These are phyloP conservation scores for Agrochola lota DNA, from an alignment of 2,888 invertebrate genomes.

Conservation along the genomic window DNA sequence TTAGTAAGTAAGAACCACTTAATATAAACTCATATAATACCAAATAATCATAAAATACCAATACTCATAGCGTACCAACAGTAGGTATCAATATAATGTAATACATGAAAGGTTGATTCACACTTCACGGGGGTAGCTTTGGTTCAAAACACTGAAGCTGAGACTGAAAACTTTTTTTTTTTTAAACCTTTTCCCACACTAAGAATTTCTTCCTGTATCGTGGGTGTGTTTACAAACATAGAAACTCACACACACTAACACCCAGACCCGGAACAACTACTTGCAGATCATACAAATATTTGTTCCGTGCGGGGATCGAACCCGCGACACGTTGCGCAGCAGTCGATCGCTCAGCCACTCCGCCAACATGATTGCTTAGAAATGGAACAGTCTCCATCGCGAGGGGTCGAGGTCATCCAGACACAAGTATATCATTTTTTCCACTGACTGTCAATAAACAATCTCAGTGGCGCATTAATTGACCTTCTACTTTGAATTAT, in stretches of 20 bases:
- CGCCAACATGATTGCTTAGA: constrained; percentile 6
- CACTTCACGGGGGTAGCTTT: constrained; percentile 29
- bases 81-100: constrained; percentile 50
- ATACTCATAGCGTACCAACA: constrained; percentile 8
- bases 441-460: constrained; percentile 2
- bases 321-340: no score
- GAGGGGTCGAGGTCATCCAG: not conserved
- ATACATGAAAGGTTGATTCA: constrained; percentile 47
- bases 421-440: not conserved
- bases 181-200: no score
- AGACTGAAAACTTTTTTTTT: no score
- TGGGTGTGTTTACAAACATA: no score
- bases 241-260: no score
- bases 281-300: no score
- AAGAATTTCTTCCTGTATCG: no score
- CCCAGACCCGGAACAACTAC: no score
- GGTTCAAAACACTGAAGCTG: not conserved
- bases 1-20: constrained; percentile 35
- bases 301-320: no score
- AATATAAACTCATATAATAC: constrained; percentile 19
- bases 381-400: no score
- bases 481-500: constrained; percentile 28
- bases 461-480: constrained; percentile 40
- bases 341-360: no score
- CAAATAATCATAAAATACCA: constrained; percentile 19